Evolutionary conservation across 2,888 invertebrate genomes (phyloP).

Genomic region (Nemoura dubitans): DNA sequence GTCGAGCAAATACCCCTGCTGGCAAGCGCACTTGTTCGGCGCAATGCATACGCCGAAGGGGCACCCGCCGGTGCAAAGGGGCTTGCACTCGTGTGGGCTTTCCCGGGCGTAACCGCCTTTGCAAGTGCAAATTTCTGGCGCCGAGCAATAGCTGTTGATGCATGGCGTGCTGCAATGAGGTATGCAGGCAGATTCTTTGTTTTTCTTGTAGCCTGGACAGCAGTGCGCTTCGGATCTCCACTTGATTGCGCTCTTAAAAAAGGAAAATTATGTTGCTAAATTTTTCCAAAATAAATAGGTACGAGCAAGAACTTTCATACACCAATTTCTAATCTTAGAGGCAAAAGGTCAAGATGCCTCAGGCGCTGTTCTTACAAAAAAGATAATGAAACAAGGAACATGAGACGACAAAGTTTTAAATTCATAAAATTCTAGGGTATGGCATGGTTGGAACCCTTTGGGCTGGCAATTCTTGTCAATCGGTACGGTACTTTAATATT

Average conservation of each 20-base stretch:
- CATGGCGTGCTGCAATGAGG: slow-evolving; percentile 64
- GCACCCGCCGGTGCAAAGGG: slow-evolving; percentile 57
- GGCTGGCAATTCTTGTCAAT: too few species aligned
- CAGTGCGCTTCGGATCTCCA: background rate
- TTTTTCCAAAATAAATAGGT: too few species aligned
- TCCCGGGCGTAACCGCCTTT: slow-evolving; percentile 32
- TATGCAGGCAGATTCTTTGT: slow-evolving; percentile 60
- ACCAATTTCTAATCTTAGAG: too few species aligned
- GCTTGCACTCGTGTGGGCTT: slow-evolving; percentile 55
- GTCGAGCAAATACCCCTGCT: background rate
- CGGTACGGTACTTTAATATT: too few species aligned
- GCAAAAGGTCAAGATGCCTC: too few species aligned
- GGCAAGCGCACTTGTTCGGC: slow-evolving; percentile 23
- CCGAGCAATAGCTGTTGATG: slow-evolving; percentile 60
- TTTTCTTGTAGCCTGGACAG: background rate
- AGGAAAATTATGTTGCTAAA: background rate
- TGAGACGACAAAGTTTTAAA: too few species aligned
- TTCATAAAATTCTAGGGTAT: too few species aligned
- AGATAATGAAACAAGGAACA: too few species aligned
- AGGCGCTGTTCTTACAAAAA: too few species aligned
- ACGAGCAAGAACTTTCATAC: too few species aligned
- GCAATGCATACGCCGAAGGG: slow-evolving; percentile 51
- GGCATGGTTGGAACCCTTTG: too few species aligned
- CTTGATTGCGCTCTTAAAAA: background rate
- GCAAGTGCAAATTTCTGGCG: slow-evolving; percentile 55